Percentiles rank a stretch among this genome's conserved stretches.
phyloP scores from a whole-genome alignment of 1,140 invertebrate species.

The Leptestheria dahalacensis region DNA sequence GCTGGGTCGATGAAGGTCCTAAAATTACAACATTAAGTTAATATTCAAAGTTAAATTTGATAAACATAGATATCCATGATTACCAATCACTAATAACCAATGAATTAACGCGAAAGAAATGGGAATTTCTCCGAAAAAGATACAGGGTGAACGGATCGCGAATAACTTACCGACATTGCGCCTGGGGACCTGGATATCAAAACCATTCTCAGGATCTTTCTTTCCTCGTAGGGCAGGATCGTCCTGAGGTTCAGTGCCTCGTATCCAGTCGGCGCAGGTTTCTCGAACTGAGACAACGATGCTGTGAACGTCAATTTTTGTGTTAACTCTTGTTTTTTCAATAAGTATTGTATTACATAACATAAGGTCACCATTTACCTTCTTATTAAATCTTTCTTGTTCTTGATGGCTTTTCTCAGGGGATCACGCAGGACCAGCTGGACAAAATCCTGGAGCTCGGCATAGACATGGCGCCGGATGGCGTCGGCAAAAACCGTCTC shows the following conservation, averaged over 20 bases:
- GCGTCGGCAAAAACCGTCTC: slow-evolving; percentile 95
- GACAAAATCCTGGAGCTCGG: slow-evolving; percentile 95
- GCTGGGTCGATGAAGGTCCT: slow-evolving; percentile 78
- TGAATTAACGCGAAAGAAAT: too few species aligned
- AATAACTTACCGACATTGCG: slow-evolving; percentile 65
- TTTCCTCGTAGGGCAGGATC: slow-evolving; percentile 90
- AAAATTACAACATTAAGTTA: too few species aligned
- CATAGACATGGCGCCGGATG: slow-evolving; percentile 85
- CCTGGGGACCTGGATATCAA: slow-evolving; percentile 80
- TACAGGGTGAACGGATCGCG: neutral
- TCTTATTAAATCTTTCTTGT: slow-evolving; percentile 91
- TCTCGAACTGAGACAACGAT: slow-evolving; percentile 89
- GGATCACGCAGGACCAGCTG: slow-evolving; percentile 81
- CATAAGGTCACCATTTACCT: too few species aligned
- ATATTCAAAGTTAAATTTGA: too few species aligned
- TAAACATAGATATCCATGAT: too few species aligned
- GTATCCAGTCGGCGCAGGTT: slow-evolving; percentile 91
- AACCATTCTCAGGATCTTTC: slow-evolving; percentile 82
- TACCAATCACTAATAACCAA: too few species aligned
- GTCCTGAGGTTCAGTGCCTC: slow-evolving; percentile 75
- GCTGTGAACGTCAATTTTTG: slow-evolving; percentile 31
- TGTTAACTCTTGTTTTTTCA: neutral
- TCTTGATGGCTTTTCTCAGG: slow-evolving; percentile 89
- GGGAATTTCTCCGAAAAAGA: too few species aligned
- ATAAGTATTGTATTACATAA: neutral